A percentile compares a stretch with the other conserved stretches of the same genome.
phyloP scores from a whole-genome alignment of 2,113 vertebrate genomes.

The Hyla sarda region DNA sequence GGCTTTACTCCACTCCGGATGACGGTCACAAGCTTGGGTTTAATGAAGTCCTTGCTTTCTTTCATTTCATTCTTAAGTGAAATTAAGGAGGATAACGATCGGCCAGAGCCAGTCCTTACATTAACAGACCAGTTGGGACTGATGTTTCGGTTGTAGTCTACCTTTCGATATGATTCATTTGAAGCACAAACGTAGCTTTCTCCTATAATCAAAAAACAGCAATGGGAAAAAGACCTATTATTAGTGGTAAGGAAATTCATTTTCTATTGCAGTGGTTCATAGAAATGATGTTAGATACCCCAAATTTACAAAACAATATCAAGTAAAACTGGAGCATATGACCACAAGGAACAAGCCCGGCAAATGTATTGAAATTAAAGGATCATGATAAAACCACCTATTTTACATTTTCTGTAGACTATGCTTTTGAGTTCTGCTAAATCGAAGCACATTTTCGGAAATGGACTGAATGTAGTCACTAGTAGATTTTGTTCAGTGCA shows the following conservation, averaged over 20 bases:
- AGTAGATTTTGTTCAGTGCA: no score
- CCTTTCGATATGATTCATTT: slow-evolving; percentile 89
- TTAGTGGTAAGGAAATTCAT: background rate
- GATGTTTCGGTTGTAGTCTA: slow-evolving; percentile 94
- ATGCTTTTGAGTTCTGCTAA: no score
- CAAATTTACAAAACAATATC: background rate
- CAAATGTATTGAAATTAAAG: background rate
- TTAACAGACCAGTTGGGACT: slow-evolving; percentile 98
- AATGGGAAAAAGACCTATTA: background rate
- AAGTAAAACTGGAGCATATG: background rate
- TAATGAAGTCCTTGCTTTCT: slow-evolving; percentile 94
- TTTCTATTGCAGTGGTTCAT: background rate
- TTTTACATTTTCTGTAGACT: background rate
- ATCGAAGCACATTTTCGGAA: no score
- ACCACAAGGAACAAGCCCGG: background rate
- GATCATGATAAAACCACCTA: background rate
- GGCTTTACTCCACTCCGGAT: slow-evolving; percentile 96
- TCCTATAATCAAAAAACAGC: slow-evolving; percentile 72
- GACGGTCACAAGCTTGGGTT: slow-evolving; percentile 95
- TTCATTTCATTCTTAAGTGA: slow-evolving; percentile 79
- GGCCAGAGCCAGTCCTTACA: slow-evolving; percentile 78
- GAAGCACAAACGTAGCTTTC: slow-evolving; percentile 98
- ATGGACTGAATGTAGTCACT: no score
- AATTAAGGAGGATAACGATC: slow-evolving; percentile 80
- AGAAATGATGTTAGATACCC: background rate